Base-by-base conservation (phyloP, 1,140 invertebrate genomes). In the Laupala kohalensis region DNA sequence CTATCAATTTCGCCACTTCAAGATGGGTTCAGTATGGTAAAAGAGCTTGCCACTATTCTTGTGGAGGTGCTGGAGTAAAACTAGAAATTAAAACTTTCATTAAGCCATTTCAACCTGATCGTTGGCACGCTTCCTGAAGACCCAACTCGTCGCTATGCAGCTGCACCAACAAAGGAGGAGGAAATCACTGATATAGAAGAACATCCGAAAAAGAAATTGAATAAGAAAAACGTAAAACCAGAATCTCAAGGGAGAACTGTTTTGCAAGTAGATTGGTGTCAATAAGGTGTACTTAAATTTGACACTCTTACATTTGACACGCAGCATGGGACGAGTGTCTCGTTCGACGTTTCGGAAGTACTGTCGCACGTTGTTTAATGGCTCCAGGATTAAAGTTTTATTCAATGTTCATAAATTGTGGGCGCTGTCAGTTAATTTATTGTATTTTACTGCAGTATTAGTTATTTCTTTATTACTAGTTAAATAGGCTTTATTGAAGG, bases 21-120 rank as follows among this genome's bases (percentile, higher is more conserved):
- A 84, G 98, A 74, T 99, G 98, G 98, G 91, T 99, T 9, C 97
- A 99, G 79, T 99, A 98, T 84, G 98, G 97, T 0, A 99, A 98
- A 82, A 80, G 94, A 73, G 90, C 94, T 0, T 85, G 85, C 0
- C 90, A 92, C 37, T 97, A 94, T 78, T 88, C 87, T 3, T 97
- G 95, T 78, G 67, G 73, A 69, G 90, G 88, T 75, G 92, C 97
- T 79, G 95, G 94, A 87, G 96, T 99, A 0, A 96, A 96, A 78
- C 98, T 99, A 72, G 94, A 92, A 3, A 98, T 99, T 96, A 95
- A 98, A 77, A 93, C 93, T 3, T 99, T 98, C 83, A 94, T 99
- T 0, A 92, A 92, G 78, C 84, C 92, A 37, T 97, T 96, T 81
- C 96, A 98, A 80, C 94, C 95, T 0, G 94, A 97, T 4, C 86